phyloP scores from a whole-genome alignment of 1,140 invertebrate species.

The Himalopsyche phryganea region DNA sequence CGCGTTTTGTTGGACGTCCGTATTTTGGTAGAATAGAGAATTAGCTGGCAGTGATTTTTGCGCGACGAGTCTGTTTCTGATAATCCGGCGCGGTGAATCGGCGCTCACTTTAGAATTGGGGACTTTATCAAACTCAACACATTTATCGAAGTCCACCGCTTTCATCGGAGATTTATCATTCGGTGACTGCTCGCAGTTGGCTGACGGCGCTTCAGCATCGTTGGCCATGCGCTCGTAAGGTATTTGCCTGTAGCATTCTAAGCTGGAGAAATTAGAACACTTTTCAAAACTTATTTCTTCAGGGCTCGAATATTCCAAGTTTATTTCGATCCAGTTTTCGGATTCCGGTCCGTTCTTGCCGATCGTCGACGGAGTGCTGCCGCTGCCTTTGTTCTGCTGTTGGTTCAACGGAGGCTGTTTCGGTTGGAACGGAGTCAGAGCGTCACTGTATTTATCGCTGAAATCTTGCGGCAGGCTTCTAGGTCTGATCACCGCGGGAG shows the following conservation, averaged over 20 bases:
- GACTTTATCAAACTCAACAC: conserved; percentile 4
- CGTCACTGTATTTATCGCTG: conserved; percentile 31
- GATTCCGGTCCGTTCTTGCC: conserved; percentile 37
- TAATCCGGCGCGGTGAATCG: conserved; percentile 30
- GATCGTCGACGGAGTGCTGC: conserved; percentile 25
- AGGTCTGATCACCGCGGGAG: conserved; percentile 16
- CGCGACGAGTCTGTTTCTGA: conserved; percentile 23
- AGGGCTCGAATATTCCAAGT: conserved; percentile 53
- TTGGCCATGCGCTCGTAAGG: conserved; percentile 30
- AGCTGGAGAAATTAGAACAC: conserved; percentile 39
- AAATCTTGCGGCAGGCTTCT: conserved; percentile 33
- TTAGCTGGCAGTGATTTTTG: conserved; percentile 29
- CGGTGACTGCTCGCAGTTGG: conserved; percentile 1
- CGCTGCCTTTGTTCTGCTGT: conserved; percentile 24
- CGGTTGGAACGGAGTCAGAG: conserved; percentile 30
- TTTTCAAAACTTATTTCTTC: conserved; percentile 53
- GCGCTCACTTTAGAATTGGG: conserved; percentile 35
- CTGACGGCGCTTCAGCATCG: neutral
- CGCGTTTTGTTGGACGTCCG: neutral
- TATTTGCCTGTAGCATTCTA: conserved; percentile 30
- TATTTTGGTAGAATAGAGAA: conserved; percentile 17
- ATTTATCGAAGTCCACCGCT: conserved; percentile 21
- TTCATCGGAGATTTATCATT: conserved; percentile 37
- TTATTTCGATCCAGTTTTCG: conserved; percentile 56
- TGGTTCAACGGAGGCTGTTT: conserved; percentile 17